Base-by-base conservation (phyloP, 1,140 invertebrate species). In the Drosophila yakuba region DNA sequence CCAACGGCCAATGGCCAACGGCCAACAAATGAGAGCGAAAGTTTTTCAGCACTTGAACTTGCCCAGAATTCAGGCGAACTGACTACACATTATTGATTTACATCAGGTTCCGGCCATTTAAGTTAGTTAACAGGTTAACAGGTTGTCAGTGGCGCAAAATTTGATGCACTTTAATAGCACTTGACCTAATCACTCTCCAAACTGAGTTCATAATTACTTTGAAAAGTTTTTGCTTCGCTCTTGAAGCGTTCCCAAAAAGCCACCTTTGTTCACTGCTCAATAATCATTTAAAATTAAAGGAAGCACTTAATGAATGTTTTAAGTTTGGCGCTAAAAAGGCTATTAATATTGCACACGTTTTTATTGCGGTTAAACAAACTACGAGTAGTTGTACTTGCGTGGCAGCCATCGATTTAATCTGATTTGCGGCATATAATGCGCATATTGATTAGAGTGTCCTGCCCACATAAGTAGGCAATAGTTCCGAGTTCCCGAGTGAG, bases 381-480 rank as follows among this genome's bases (percentile, higher is more conserved):
- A 17, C 17, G 17, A 17, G 17, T 17, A 44, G 17, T 20, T 44
- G 1, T 4, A 15, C 7, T 17, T 17, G 0, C 2, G 10, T 2
- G 11, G n/a, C 4, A 35, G 3, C 48, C 4, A 17, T 35, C 7
- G 8, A 51, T n/a, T 51, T 51, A 35, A 32, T n/a, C 48, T 32
- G n/a, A 50, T 51, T 51, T 6, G 25, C 8, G n/a, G 14, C 47
- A 8, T 7, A 14, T n/a, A 50, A 32, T 32, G 23, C n/a, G n/a
- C n/a, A 51, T 51, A 57, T 58, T 71, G 64, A 71, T 64, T 39
- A 36, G 35, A 20, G n/a, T 45, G 15, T 38, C 14, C 36, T 25
- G 58, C 51, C 72, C 72, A 69, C 72, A 74, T 74, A 74, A 74
- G 69, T 74, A 62, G 71, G 57, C 67, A 52, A 47, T 25, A n/a